phyloP scores from a whole-genome alignment of 2,113 vertebrate genomes.

The Prionailurus viverrinus region DNA sequence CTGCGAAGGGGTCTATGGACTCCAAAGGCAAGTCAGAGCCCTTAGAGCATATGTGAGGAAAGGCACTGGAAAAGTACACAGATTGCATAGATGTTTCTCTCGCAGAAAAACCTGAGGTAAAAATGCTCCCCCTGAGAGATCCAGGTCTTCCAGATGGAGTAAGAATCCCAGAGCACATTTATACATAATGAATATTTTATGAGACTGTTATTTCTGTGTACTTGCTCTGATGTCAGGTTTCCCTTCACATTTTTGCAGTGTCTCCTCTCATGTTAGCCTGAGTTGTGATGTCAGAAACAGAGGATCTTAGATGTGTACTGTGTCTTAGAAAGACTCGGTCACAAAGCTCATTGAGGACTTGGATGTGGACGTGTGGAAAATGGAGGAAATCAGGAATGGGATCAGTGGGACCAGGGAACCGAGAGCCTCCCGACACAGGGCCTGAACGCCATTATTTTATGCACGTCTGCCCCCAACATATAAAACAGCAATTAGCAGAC shows the following conservation, averaged over 20 bases:
- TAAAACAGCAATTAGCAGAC: not conserved
- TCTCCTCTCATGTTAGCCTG: not conserved
- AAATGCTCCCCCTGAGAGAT: not conserved
- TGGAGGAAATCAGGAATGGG: not conserved
- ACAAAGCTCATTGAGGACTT: not conserved
- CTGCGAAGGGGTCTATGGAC: not conserved
- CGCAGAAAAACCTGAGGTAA: not conserved
- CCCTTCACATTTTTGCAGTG: not conserved
- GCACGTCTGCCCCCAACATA: not conserved
- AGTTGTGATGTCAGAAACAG: slow-evolving; percentile 29
- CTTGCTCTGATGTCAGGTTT: not conserved
- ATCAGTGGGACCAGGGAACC: not conserved
- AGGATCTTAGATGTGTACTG: not conserved
- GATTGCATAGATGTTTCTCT: not conserved
- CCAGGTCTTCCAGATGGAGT: not conserved
- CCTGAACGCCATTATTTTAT: not conserved
- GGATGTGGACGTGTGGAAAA: not conserved
- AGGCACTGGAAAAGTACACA: not conserved
- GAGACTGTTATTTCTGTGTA: not conserved
- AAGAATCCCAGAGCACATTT: not conserved
- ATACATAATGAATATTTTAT: not conserved
- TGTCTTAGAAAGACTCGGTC: not conserved
- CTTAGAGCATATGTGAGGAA: not conserved
- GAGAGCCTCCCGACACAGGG: not conserved
- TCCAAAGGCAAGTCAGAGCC: not conserved